Evolutionary conservation across 2,797 vertebrate genomes (phyloP), one percentile per base, ranked within the genome.

Genomic region (Sebastes iracundus): DNA sequence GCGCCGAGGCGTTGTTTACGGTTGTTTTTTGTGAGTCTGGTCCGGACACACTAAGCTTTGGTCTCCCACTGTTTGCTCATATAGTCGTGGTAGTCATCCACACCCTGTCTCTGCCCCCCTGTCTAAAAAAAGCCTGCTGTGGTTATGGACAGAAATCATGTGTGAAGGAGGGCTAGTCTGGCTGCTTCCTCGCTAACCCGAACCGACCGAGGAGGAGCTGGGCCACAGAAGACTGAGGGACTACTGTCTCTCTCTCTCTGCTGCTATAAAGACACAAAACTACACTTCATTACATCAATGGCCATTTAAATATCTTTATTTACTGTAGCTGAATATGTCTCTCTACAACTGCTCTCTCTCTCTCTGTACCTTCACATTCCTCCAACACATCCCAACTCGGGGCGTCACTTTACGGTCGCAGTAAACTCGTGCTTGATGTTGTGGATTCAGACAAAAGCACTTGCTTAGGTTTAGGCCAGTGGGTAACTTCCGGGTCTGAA

Each of bases 71-170:
- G 86, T 90, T 91, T 89, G 80, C 86, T 85, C 74, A 77, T 87
- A 83, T 63, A 89, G 83, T 83, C 33, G 62, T 69, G 83, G 79
- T 85, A 42, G 88, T 82, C 74, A 76, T 87, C 88, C 91, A 90
- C 94, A 92, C 91, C 91, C 93, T 86, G 93, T 90, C 89, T 90
- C 89, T 42, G 65, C 20, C 52, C 67, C 18, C 12, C 32, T 0
- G n/a, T 79, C 90, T 94, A 94, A 87, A 93, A 92, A 93, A 92
- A 94, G 87, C 70, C 30, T 4, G 1, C 83, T 75, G 92, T 72
- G 93, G 93, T 92, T 89, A 76, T 12, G 77, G 77, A 83, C 27
- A 71, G 77, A 85, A 75, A 86, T 79, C 85, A 85, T 81, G 30
- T 85, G 78, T 84, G 81, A 81, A 61, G 72, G 64, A 72, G 30